Evolutionary conservation across 2,888 invertebrate species (phyloP).

Genomic region (Oxyteleia sp.): DNA sequence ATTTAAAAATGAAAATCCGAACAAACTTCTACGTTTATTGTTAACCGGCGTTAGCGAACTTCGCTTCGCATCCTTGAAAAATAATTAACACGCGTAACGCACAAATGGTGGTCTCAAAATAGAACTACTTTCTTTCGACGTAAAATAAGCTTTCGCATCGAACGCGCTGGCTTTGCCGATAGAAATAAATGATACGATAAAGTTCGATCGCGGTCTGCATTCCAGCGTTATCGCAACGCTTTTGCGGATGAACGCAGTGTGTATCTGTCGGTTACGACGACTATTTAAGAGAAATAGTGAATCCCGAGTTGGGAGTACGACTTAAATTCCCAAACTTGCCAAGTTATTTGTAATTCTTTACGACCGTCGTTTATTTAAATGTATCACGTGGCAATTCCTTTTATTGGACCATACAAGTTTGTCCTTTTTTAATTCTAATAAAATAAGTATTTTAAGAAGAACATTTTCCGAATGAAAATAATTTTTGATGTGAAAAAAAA

Average conservation of each 20-base stretch:
- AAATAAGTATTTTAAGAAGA: too few species aligned
- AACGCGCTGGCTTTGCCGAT: conserved; percentile 74
- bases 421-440: too few species aligned
- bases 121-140: conserved; percentile 54
- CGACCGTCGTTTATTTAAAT: background rate
- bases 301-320: conserved; percentile 6
- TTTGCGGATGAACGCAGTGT: conserved; percentile 74
- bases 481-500: too few species aligned
- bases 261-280: conserved; percentile 40
- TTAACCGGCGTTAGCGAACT: conserved; percentile 16
- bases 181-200: conserved; percentile 82
- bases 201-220: conserved; percentile 79
- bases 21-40: conserved; percentile 20
- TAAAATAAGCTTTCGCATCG: conserved; percentile 60
- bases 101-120: conserved; percentile 39
- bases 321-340: conserved; percentile 33
- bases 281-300: conserved; percentile 31
- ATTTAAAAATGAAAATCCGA: conserved; percentile 1
- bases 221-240: conserved; percentile 77
- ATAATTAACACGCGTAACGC: conserved; percentile 39
- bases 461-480: too few species aligned
- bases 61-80: conserved; percentile 4
- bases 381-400: too few species aligned
- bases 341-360: background rate
- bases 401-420: too few species aligned